Conservation (phyloP, 2,113 vertebrate genomes). For the Campylorhamphus procurvoides region DNA sequence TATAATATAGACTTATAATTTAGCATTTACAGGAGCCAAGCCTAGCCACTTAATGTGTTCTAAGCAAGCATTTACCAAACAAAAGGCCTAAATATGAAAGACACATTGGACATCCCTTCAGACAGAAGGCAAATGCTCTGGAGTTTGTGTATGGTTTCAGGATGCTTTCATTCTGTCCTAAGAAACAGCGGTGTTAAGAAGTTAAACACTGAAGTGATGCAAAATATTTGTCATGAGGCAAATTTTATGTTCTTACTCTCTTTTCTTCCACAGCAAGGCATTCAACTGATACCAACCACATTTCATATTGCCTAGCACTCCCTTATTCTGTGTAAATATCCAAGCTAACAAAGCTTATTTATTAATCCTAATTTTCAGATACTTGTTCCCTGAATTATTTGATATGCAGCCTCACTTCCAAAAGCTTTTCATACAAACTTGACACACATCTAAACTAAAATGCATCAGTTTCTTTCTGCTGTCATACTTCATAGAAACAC, state of each 20-base stretch:
- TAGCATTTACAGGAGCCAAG: neutral
- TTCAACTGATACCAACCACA: neutral
- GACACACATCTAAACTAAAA: neutral
- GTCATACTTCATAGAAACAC: neutral
- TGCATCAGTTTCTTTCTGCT: neutral
- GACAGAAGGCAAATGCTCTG: neutral
- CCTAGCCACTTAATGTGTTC: neutral
- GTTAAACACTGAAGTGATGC: neutral
- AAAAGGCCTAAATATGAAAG: neutral
- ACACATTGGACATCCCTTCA: neutral
- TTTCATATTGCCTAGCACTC: neutral
- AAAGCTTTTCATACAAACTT: neutral
- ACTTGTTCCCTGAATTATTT: neutral
- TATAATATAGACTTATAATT: neutral
- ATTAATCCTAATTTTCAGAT: neutral
- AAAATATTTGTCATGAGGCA: neutral
- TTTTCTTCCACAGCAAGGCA: neutral
- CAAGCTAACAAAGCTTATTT: neutral
- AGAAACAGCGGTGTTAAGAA: neutral
- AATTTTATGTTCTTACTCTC: neutral
- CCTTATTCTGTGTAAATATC: neutral
- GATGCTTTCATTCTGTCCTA: neutral
- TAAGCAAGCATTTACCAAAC: neutral
- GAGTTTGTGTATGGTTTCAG: neutral
- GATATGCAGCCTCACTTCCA: neutral